phyloP scores from a whole-genome alignment of 2,888 invertebrate genomes.

The Hypselothyrea guttata region DNA sequence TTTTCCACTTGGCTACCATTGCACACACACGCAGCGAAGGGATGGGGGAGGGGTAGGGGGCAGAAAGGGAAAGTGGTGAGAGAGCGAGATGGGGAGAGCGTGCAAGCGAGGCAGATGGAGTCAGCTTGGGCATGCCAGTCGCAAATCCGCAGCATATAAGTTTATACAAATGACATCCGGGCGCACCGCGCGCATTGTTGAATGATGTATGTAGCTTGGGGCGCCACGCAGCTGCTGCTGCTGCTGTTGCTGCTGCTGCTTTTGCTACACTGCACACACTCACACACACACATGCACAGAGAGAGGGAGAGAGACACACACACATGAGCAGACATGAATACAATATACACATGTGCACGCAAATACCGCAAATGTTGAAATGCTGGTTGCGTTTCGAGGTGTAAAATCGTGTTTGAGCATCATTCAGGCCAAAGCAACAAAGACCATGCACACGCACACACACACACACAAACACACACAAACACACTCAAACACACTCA shows the following conservation, averaged over 20 bases:
- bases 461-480: not conserved
- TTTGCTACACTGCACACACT: conserved; percentile 1
- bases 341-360: conserved; percentile 1
- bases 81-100: not conserved
- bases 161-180: conserved; percentile 73
- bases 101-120: not conserved
- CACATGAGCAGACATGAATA: not conserved
- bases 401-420: conserved; percentile 62
- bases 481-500: not conserved
- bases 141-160: conserved; percentile 57
- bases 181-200: conserved; percentile 45
- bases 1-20: conserved; percentile 56
- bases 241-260: conserved; percentile 16
- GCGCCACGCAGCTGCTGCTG: conserved; percentile 39
- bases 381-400: conserved; percentile 52
- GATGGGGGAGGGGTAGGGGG: not conserved
- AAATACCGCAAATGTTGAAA: conserved; percentile 48
- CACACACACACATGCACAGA: not conserved
- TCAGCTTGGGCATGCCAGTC: conserved; percentile 29
- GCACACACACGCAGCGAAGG: conserved; percentile 24
- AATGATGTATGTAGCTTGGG: conserved; percentile 63
- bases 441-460: conserved; percentile 10
- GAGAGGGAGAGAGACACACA: too few species aligned
- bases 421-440: conserved; percentile 29
- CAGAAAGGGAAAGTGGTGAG: not conserved